Evolutionary conservation across 1,140 invertebrate species (phyloP), one percentile per base, ranked within the genome.

Genomic region (Bursaphelenchus mucronatus): DNA sequence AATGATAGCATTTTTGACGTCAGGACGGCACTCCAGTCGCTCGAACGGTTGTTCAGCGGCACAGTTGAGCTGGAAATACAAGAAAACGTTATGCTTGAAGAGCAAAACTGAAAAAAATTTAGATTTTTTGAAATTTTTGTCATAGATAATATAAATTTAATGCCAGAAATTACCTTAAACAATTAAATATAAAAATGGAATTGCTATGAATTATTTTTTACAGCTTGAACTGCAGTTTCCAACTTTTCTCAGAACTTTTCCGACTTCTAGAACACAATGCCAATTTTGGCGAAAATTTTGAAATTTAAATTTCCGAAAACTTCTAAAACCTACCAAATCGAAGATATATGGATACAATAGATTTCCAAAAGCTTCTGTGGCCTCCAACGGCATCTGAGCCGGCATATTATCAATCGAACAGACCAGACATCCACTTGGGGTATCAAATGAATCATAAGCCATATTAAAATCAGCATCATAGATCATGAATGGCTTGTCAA

Each of bases 361-460:
- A 76, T 94, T 90, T 2, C 95, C 95, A 82, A 98, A 99, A 81
- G 94, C 93, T 78, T 98, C 94, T 0, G 95, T 98, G 0, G 94
- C 88, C 82, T 99, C 95, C 46, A 90, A 86, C 0, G 96, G 96
- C 47, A 99, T 84, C 82, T 99, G 96, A 0, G 96, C 97, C 1
- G 96, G 96, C 95, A 99, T 98, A 82, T 99, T 98, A 83, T 98
- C 95, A 66, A 99, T 97, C 5, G 92, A 95, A 81, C 96, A 99
- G 1, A 99, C 93, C 53, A 99, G 83, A 3, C 98, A 93, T 19
- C 96, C 96, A 0, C 74, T 76, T 8, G 78, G 76, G 11, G 69
- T 58, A 59, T 81, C 77, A 45, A 80, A 81, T 3, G 57, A 59
- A n/a, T 59, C 57, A 44, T 59, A 59, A 11, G 57, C 0, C 88